Base-by-base conservation (phyloP, 2,797 vertebrate species). In the Tangara arthus region DNA sequence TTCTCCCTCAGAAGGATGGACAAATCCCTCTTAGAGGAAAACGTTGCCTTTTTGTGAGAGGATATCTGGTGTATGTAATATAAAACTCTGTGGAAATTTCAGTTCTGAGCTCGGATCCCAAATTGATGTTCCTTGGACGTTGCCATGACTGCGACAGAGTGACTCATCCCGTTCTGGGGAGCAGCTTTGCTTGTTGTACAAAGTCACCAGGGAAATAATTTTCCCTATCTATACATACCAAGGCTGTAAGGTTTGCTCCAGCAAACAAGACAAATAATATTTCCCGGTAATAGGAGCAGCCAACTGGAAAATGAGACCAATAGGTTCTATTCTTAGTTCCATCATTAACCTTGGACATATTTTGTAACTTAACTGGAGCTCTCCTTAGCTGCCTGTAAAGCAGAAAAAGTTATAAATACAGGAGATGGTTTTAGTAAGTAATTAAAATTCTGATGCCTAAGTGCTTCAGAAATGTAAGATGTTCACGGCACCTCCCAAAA, bases 111-210 rank as follows among this genome's bases (percentile, higher is more conserved):
- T 93, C 39, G 1, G 56, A 94, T 95, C 92, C 65, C 59, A 78
- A 94, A 94, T 89, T 89, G 93, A 92, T 96, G 96, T 91, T 96
- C 94, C 89, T 95, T 86, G 61, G 21, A 76, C 16, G 97, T 98
- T 97, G 95, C 97, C 96, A 97, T 97, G 97, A 96, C 97, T 96
- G 96, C 96, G 12, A 24, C 63, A 72, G 57, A 65, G 94, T 97
- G 97, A 97, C 94, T 98, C 97, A 97, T 95, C 95, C 94, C 5
- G 24, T 87, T 89, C 64, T 92, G 82, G 92, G 87, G 93, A 57
- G 93, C 94, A 92, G 81, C 95, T 94, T 73, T 81, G 87, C 92
- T 93, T 94, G 84, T 89, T 87, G 93, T 82, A 86, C 90, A 94
- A 87, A 95, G 94, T 90, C 94, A 95, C 94, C 8, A 30, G 94